Base-by-base conservation (phyloP, 53 echinoderm and acorn worm genomes). In the Zoroaster sp. region DNA sequence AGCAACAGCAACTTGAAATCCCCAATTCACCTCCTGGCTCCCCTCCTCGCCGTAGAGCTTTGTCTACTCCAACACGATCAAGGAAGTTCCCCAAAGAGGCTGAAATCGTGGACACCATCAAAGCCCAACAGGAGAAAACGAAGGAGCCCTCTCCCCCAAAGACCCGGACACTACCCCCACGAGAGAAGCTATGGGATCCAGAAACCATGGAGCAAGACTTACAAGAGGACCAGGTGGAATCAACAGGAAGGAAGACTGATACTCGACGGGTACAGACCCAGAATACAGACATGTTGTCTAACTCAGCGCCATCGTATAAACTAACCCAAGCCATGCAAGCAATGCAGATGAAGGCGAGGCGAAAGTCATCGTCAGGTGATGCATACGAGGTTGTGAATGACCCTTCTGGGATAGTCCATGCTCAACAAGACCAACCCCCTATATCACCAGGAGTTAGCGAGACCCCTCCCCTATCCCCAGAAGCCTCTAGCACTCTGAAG, bases 61-160 rank as follows among this genome's bases (percentile, higher is more conserved):
- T 94, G 31, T 94, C 94, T 40, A 94, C 94, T n/a, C 94, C 94
- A 11, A 92, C 94, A 12, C 88, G 92, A 55, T 82, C 90, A 39
- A 73, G 92, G 51, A 94, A 90, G 71, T 90, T 94, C 34, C 92
- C 92, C 38, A 91, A 80, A 3, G 94, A 92, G 33, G 69, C 90
- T 15, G 94, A 92, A 83, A 78, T 89, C 9, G 79, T 74, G 2
- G 96, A 93, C 40, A 83, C 88, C 42, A 92, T 88, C 65, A 90
- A 92, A 38, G 83, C 90, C 11, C 83, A 87, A 75, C 83, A 92
- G 63, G 94, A 92, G 63, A 69, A 75, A 9, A 86, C 89, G 33
- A 83, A 67, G n/a, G 90, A 88, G 17, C 73, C 91, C 1, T 46
- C 90, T 0, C 73, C 81, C 31, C 81, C 89, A 69, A 80, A 92